Evolutionary conservation across 2,888 invertebrate genomes (phyloP).

Genomic region (Dichetophora obliterata): DNA sequence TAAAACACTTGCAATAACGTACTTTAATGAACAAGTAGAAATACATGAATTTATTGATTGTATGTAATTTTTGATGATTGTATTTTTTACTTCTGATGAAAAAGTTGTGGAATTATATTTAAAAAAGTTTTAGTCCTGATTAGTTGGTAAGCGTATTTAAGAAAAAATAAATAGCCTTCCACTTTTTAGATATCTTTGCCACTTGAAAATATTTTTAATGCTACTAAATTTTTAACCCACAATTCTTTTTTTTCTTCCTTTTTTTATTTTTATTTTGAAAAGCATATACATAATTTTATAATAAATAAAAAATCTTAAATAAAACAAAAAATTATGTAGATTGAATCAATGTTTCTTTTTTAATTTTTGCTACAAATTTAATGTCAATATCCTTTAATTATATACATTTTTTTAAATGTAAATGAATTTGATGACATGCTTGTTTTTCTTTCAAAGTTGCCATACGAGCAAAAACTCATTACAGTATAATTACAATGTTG

Average conservation of each 20-base stretch:
- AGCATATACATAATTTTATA: conserved; percentile 48
- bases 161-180: conserved; percentile 34
- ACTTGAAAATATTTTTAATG: background rate
- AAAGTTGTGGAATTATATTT: conserved; percentile 47
- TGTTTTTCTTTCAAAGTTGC: background rate
- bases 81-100: conserved; percentile 39
- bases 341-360: background rate
- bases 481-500: background rate
- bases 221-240: conserved; percentile 33
- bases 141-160: conserved; percentile 54
- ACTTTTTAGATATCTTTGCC: conserved; percentile 2
- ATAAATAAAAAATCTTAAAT: conserved; percentile 42
- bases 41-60: conserved; percentile 24
- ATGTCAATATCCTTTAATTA: background rate
- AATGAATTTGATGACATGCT: background rate
- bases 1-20: conserved; percentile 36
- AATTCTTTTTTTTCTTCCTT: conserved; percentile 22
- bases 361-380: background rate
- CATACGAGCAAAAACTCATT: background rate
- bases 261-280: conserved; percentile 37
- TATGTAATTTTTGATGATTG: background rate
- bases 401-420: conserved; percentile 14
- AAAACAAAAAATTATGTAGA: conserved; percentile 36
- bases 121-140: conserved; percentile 49
- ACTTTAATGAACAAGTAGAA: conserved; percentile 34